Evolutionary conservation across 2,113 vertebrate genomes (phyloP), one percentile per base, ranked within the genome.

Genomic region (Guaruba guarouba): DNA sequence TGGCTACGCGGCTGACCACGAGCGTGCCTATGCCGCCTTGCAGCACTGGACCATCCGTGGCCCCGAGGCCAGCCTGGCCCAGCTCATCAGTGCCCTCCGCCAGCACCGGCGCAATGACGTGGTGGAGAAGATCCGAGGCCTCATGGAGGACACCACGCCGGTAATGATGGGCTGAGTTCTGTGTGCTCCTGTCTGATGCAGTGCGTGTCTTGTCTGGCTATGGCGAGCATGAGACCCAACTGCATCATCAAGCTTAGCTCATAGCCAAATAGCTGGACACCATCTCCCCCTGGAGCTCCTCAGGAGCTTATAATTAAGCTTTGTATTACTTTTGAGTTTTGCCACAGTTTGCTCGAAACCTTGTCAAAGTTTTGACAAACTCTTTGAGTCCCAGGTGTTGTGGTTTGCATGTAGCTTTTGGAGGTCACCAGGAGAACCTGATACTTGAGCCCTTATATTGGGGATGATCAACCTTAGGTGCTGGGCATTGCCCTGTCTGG

Each of bases 21-120:
- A 99, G 94, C 97, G 98, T 5, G 99, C 99, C 18, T 99, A 99
- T 0, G 99, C 99, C 0, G 99, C 99, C 2, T 96, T 99, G 93
- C 99, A 99, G 97, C 99, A 99, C 97, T 99, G 99, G 99, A 99
- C 99, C 92, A 98, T 99, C 94, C 98, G 99, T 2, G 99, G 99
- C 76, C 97, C 98, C 0, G 99, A 99, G 82, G 99, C 99, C 97
- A 99, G 99, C 97, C 98, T 99, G n/a, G 99, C 99, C 44, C 99
- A 99, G 96, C 97, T 99, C 67, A 99, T 99, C 97, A 99, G 98
- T 0, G 99, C 98, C 29, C 98, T 99, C 27, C 99, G 99, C 64
- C 98, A 99, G 77, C 99, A 99, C 90, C 98, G 99, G 10, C 98
- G 99, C 94, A 99, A 98, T 1, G 99, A 99, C 1, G 99, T 99